Evolutionary conservation across 2,888 invertebrate genomes (phyloP), one percentile per base, ranked within the genome.

Genomic region (Cyclophora albipunctata): DNA sequence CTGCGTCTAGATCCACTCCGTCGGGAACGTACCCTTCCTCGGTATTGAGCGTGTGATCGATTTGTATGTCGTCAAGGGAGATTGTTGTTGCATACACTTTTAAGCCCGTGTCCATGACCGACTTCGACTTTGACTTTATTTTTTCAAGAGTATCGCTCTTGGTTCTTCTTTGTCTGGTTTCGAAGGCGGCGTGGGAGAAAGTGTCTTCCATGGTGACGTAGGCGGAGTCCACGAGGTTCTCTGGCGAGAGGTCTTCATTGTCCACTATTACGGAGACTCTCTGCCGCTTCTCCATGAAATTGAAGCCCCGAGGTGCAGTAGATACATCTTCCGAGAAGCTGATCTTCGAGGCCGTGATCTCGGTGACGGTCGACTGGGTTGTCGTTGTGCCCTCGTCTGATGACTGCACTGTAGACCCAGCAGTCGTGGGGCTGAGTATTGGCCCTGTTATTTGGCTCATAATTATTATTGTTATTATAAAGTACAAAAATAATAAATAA

Each of bases 31-130:
- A 58, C 0, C 84, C 81, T 55, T 78, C 81, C 60, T 81, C 84
- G 0, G 87, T 87, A 66, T 84, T 75, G 50, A 74, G 65, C 69
- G 88, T 84, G 74, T 85, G 75, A 76, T 88, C 88, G 79, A 88
- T 88, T 75, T 78, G 63, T 44, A 88, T 86, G 73, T 88, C 84
- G 85, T 88, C 87, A 81, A 88, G 86, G 77, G 75, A 74, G 54
- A 88, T 85, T 3, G 88, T 88, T 3, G 88, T 88, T 2, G 85
- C 84, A 63, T 76, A 87, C 3, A 85, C 83, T 54, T 80, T 83
- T 71, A 79, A 78, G 5, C 72, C 75, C n/a, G 62, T 53, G n/a
- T 79, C 81, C 20, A 56, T 58, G 3, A 48, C 55, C 7, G 66
- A 64, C 41, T 63, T 75, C 2, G 71, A 57, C 49, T 62, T 72